These are phyloP conservation scores for Neosilurus mollespiculum DNA, from an alignment of 2,797 vertebrate genomes.

Conservation along the genomic window DNA sequence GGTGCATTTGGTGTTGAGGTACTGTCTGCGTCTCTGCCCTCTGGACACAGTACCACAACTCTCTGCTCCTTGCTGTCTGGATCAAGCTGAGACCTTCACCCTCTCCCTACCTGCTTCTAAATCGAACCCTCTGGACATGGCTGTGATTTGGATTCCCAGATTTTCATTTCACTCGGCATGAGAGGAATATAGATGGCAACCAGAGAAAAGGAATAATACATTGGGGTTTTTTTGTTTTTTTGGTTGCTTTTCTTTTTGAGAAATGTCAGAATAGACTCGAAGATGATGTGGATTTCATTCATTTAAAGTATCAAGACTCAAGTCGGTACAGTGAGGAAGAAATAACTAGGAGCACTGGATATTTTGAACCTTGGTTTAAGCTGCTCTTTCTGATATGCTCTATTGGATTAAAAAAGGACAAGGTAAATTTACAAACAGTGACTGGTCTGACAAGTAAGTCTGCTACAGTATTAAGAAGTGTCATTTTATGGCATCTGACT, in stretches of 20 bases:
- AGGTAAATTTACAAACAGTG: conserved; percentile 57
- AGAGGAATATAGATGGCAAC: conserved; percentile 54
- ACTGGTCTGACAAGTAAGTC: conserved; percentile 52
- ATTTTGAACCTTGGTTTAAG: conserved; percentile 46
- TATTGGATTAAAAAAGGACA: conserved; percentile 58
- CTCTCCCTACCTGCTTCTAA: conserved; percentile 46
- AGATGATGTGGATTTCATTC: conserved; percentile 32
- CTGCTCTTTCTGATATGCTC: conserved; percentile 54
- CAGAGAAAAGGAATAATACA: conserved; percentile 56
- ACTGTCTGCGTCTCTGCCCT: conserved; percentile 77
- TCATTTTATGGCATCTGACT: conserved; percentile 24
- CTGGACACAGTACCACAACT: conserved; percentile 74
- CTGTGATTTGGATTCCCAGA: conserved; percentile 54
- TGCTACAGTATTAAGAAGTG: conserved; percentile 19
- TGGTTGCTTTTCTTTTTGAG: conserved; percentile 64
- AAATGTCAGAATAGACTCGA: conserved; percentile 17
- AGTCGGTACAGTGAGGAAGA: conserved; percentile 41
- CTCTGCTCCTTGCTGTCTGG: conserved; percentile 53
- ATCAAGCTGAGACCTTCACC: conserved; percentile 52
- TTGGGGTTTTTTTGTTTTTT: too few species aligned
- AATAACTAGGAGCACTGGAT: background rate
- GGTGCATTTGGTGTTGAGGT: conserved; percentile 61
- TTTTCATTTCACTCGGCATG: conserved; percentile 62
- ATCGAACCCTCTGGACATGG: conserved; percentile 50
- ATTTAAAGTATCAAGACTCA: conserved; percentile 37